Conservation (phyloP, 1,140 invertebrate species). For the Nixonia krombeini region DNA sequence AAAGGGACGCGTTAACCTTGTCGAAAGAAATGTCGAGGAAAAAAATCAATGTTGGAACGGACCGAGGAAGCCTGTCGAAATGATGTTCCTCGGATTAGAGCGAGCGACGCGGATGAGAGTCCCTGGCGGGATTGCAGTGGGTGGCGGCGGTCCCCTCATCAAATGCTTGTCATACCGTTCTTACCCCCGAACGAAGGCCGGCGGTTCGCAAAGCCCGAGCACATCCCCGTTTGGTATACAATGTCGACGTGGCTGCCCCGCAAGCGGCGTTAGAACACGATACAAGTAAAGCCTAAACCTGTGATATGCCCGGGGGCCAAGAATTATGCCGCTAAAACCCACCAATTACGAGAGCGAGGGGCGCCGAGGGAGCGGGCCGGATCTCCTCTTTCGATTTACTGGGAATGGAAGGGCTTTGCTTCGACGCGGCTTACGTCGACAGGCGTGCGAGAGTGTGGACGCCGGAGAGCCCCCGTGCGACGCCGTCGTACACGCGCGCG, state of each 20-base stretch:
- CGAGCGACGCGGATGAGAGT: conserved; percentile 54
- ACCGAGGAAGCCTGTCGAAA: too few relatives aligned
- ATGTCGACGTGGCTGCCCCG: conserved; percentile 43
- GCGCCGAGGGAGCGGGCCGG: conserved; percentile 43
- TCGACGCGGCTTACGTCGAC: conserved; percentile 34
- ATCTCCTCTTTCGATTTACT: conserved; percentile 32
- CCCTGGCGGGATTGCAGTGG: conserved; percentile 63
- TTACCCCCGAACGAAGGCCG: conserved; percentile 63
- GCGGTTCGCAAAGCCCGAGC: conserved; percentile 58
- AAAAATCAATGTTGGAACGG: conserved; percentile 48
- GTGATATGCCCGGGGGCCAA: conserved; percentile 59
- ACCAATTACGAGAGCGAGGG: conserved; percentile 57
- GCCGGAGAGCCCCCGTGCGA: conserved; percentile 26
- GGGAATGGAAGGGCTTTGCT: conserved; percentile 27
- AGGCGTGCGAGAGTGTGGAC: conserved; percentile 9
- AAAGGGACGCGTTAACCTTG: too few relatives aligned
- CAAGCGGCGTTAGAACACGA: conserved; percentile 51
- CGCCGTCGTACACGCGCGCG: neutral
- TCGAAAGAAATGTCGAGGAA: conserved; percentile 10
- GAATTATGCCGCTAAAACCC: conserved; percentile 66
- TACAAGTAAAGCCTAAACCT: conserved; percentile 55
- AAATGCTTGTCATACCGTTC: conserved; percentile 70
- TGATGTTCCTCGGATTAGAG: conserved; percentile 50
- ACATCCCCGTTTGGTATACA: conserved; percentile 57
- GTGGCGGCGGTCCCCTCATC: conserved; percentile 65